Conservation (phyloP, 2,797 vertebrate species). For the Hozukius guyotensis region DNA sequence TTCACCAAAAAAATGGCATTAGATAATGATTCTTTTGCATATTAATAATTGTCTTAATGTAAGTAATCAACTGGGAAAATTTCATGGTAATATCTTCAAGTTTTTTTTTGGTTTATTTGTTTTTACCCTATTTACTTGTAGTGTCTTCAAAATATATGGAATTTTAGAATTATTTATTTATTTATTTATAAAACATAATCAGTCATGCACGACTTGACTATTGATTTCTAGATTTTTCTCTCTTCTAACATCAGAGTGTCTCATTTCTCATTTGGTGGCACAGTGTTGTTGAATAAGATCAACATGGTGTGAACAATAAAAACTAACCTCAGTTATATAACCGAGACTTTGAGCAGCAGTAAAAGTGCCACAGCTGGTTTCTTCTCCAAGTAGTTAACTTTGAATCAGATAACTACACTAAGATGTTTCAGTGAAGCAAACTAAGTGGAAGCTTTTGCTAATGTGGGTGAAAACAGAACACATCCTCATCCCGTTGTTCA, state of each 20-base stretch:
- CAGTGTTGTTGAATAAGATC: constrained; percentile 21
- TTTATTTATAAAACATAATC: too few species aligned
- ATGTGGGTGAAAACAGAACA: background rate
- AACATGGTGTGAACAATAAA: constrained; percentile 37
- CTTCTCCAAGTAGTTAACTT: background rate
- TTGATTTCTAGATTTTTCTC: background rate
- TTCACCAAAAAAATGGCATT: too few species aligned
- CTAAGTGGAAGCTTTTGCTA: background rate
- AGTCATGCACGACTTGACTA: too few species aligned
- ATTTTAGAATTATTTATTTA: background rate
- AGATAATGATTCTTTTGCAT: too few species aligned
- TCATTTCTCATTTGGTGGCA: background rate
- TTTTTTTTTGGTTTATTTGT: background rate
- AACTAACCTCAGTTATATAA: constrained; percentile 39
- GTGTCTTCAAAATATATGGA: background rate
- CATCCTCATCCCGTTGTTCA: background rate
- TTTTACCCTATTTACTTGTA: background rate
- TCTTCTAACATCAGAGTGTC: background rate
- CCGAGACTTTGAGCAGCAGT: constrained; percentile 7
- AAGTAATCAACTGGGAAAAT: background rate
- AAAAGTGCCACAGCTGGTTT: background rate
- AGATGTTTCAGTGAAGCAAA: background rate
- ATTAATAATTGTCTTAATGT: too few species aligned
- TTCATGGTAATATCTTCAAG: background rate
- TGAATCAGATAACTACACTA: background rate